These are phyloP conservation scores for Hydrophis major DNA, from an alignment of 2,797 vertebrate genomes.

Conservation along the genomic window DNA sequence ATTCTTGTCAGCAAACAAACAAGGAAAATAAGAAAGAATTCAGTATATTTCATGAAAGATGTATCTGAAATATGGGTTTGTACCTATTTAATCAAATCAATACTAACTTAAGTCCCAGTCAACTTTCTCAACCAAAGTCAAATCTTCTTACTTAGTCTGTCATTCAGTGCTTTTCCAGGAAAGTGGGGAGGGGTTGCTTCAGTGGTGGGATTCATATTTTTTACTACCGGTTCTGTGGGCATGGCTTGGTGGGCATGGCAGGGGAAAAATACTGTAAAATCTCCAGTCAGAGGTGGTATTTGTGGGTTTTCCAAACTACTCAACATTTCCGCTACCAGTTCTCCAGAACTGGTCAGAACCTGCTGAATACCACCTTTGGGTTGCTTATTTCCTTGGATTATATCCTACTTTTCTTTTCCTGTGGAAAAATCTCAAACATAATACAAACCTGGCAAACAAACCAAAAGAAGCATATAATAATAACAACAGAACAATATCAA, in stretches of 20 bases:
- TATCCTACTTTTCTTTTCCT: not conserved
- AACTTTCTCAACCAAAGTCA: not conserved
- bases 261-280: no score
- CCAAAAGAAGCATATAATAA: not conserved
- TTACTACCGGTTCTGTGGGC: no score
- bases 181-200: not conserved
- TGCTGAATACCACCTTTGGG: no score
- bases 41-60: not conserved
- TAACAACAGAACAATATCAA: not conserved
- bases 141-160: not conserved
- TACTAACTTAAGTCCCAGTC: not conserved
- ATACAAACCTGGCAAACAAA: not conserved
- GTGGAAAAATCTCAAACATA: not conserved
- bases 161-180: not conserved
- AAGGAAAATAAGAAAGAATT: not conserved
- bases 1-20: not conserved
- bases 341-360: no score
- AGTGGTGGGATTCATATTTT: no score
- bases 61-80: not conserved
- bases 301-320: no score
- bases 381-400: not conserved
- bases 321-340: no score
- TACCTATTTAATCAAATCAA: not conserved
- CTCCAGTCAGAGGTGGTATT: no score
- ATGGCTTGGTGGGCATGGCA: no score